Evolutionary conservation across 2,888 invertebrate species (phyloP).

Genomic region (Automeris io): DNA sequence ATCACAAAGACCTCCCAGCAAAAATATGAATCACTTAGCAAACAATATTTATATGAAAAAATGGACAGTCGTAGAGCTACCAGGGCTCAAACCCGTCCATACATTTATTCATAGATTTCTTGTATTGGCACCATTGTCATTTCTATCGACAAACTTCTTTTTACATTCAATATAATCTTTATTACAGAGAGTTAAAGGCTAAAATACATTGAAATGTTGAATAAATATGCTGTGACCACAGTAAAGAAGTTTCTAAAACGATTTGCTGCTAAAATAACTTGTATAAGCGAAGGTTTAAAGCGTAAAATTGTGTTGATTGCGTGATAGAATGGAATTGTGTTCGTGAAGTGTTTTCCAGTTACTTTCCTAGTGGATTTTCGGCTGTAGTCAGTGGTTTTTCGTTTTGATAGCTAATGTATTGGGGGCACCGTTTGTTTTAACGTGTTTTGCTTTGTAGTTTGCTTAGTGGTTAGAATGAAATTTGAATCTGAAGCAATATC

Average conservation of each 20-base stretch:
- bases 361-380: conserved; percentile 9
- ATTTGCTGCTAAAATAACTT: conserved; percentile 23
- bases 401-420: conserved; percentile 6
- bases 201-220: background rate
- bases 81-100: conserved; percentile 21
- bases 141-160: conserved; percentile 10
- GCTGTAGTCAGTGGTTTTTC: background rate
- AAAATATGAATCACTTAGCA: conserved; percentile 9
- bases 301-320: conserved; percentile 14
- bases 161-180: background rate
- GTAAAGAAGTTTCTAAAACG: conserved; percentile 21
- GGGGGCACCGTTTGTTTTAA: background rate
- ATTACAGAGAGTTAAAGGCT: background rate
- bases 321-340: background rate
- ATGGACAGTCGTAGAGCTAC: conserved; percentile 10
- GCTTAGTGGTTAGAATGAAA: too few species aligned
- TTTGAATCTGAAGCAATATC: too few species aligned
- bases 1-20: background rate
- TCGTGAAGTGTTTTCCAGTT: conserved; percentile 13
- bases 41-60: conserved; percentile 22
- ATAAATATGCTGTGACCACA: conserved; percentile 9
- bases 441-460: background rate
- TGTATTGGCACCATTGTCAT: conserved; percentile 26
- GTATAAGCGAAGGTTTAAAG: conserved; percentile 16
- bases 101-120: conserved; percentile 26